These are phyloP conservation scores for Achlya flavicornis DNA, from an alignment of 2,888 invertebrate species.

Conservation along the genomic window DNA sequence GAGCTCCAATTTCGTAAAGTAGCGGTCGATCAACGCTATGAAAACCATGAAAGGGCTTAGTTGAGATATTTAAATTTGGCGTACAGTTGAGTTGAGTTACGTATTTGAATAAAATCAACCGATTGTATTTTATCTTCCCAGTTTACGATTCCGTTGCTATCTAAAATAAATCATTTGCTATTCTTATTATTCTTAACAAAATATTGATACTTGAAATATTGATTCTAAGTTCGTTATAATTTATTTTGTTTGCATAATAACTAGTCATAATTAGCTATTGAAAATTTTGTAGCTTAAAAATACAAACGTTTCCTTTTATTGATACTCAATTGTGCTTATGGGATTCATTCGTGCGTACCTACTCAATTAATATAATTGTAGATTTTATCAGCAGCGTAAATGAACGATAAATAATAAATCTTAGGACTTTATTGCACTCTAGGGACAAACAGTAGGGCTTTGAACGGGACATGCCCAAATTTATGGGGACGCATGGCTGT, in stretches of 20 bases:
- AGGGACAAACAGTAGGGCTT: conserved; percentile 3
- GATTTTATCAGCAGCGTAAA: not conserved
- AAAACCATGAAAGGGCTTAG: not conserved
- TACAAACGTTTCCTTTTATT: no score
- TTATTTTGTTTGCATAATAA: no score
- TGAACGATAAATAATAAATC: not conserved
- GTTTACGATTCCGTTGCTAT: no score
- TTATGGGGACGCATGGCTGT: conserved; percentile 7
- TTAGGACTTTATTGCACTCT: not conserved
- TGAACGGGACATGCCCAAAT: not conserved
- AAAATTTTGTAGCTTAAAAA: no score
- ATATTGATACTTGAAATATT: no score
- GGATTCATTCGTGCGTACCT: not conserved
- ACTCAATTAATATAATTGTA: not conserved
- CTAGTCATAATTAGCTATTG: no score
- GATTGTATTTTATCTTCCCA: not conserved
- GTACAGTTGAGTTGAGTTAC: not conserved
- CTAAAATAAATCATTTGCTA: no score
- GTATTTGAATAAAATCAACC: not conserved
- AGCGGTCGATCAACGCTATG: not conserved
- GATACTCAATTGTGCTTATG: no score
- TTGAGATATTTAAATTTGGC: not conserved
- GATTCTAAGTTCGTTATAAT: no score
- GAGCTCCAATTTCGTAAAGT: conserved; percentile 9
- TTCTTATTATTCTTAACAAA: no score